These are phyloP conservation scores for Myotis brandtii DNA, from an alignment of 2,113 vertebrate species.

Conservation along the genomic window DNA sequence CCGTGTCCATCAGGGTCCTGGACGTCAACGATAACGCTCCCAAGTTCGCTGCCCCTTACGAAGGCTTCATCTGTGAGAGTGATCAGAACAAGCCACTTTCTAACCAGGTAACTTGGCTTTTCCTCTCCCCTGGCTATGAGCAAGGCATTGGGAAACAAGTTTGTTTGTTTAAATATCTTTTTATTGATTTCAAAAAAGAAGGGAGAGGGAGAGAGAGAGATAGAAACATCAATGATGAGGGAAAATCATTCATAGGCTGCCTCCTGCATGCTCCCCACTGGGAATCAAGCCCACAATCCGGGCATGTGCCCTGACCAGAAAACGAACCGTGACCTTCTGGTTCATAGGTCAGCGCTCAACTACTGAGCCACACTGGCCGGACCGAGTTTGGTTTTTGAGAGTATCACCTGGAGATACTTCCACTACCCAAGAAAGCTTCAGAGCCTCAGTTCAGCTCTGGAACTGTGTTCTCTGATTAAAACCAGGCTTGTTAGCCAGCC, in stretches of 20 bases:
- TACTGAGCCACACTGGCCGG: too few relatives aligned
- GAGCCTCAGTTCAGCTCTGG: background rate
- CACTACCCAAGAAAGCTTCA: background rate
- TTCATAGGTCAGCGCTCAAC: too few relatives aligned
- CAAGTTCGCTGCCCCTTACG: slow-evolving; percentile 93
- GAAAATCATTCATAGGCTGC: too few relatives aligned
- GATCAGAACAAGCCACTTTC: slow-evolving; percentile 91
- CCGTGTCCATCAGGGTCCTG: slow-evolving; percentile 94
- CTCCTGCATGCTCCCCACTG: too few relatives aligned
- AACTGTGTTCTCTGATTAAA: slow-evolving; percentile 31
- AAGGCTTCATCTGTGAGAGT: slow-evolving; percentile 95
- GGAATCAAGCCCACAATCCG: too few relatives aligned
- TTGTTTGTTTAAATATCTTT: too few relatives aligned
- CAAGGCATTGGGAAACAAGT: background rate
- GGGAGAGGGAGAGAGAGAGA: too few relatives aligned
- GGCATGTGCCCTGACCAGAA: too few relatives aligned
- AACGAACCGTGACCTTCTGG: too few relatives aligned
- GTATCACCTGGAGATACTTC: background rate
- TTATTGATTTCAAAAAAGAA: too few relatives aligned
- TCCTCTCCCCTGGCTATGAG: background rate
- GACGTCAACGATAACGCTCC: slow-evolving; percentile 96
- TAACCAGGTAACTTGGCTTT: slow-evolving; percentile 88
- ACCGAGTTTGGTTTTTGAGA: background rate
- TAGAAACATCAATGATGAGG: too few relatives aligned
- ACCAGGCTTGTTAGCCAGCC: background rate